Conservation (phyloP, 2,888 invertebrate genomes). For the Melinopterus prodromus region DNA sequence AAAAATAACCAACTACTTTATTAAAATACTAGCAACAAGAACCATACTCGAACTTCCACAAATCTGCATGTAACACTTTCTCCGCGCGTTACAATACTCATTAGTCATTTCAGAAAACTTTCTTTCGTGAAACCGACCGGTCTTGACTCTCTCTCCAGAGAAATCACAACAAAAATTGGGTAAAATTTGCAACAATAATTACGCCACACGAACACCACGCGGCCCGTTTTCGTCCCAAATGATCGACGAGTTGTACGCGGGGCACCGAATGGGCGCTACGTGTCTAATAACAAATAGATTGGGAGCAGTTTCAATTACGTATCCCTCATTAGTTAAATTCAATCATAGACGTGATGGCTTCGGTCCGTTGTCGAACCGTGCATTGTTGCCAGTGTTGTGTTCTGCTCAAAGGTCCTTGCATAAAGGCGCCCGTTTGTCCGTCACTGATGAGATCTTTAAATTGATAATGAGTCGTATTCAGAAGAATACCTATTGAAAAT, state of each 20-base stretch:
- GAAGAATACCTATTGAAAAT: neutral
- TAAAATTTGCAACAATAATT: neutral
- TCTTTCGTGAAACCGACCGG: neutral
- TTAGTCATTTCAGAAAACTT: neutral
- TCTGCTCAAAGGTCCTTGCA: neutral
- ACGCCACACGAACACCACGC: neutral
- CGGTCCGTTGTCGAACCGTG: neutral
- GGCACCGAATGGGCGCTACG: neutral
- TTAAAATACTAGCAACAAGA: too few relatives aligned
- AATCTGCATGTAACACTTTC: constrained; percentile 4
- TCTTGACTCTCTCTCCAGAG: neutral
- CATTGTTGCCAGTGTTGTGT: neutral
- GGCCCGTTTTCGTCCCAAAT: neutral
- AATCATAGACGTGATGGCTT: constrained; percentile 9
- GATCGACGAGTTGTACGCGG: neutral
- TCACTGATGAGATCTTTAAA: neutral
- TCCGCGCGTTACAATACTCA: neutral
- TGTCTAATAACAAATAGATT: neutral
- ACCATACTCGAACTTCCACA: neutral
- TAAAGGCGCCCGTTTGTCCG: neutral
- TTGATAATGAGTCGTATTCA: neutral
- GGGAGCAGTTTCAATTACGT: constrained; percentile 17
- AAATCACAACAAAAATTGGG: neutral
- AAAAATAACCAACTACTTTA: too few relatives aligned
- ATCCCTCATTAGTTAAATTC: constrained; percentile 24